Conservation (phyloP, 2,113 vertebrate genomes). For the Ceratotherium simum region DNA sequence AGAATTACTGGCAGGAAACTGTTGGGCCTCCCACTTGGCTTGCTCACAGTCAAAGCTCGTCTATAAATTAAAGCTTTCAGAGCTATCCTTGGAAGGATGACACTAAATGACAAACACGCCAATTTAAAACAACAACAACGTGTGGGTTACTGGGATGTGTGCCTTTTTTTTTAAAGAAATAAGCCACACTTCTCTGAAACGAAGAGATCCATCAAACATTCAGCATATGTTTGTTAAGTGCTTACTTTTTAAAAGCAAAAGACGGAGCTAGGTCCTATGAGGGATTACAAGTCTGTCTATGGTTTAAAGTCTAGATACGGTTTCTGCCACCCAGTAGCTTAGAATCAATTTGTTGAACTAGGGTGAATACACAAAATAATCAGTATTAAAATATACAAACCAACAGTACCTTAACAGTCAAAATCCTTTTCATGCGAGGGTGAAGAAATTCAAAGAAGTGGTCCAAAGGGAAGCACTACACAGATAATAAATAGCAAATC, state of each 20-base stretch:
- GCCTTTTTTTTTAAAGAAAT: neutral
- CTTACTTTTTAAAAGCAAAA: conserved; percentile 28
- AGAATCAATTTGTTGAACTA: conserved; percentile 32
- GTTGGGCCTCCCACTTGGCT: neutral
- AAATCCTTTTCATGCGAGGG: neutral
- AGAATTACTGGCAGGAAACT: conserved; percentile 17
- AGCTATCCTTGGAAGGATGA: neutral
- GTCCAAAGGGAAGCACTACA: neutral
- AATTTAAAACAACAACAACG: neutral
- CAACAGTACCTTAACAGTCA: neutral
- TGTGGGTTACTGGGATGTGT: neutral
- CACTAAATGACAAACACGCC: neutral
- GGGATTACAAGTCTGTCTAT: neutral
- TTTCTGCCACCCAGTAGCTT: neutral
- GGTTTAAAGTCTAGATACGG: neutral
- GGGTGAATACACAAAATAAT: neutral
- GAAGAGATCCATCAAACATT: neutral
- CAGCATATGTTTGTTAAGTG: neutral
- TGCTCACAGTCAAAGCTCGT: neutral
- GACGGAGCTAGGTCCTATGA: neutral
- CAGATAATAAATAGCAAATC: neutral
- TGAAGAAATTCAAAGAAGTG: neutral
- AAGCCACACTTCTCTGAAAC: neutral
- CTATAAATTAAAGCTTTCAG: neutral
- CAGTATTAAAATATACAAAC: conserved; percentile 28